Conservation (phyloP, 1,140 invertebrate species). For the Schlechtendalia chinensis region DNA sequence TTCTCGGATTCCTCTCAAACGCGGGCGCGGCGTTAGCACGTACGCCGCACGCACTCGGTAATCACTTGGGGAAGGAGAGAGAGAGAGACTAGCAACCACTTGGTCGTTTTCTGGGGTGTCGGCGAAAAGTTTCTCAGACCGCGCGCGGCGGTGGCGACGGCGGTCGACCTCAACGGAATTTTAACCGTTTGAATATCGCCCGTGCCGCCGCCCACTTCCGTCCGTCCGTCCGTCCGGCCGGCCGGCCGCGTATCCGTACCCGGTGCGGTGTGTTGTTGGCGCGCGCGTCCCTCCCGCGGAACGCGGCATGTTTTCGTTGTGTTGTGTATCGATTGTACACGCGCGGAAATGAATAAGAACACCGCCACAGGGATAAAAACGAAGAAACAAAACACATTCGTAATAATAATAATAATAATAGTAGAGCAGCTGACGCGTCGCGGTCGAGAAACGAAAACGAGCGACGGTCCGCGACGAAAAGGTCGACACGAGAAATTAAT, state of each 20-base stretch:
- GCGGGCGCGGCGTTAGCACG: too few relatives aligned
- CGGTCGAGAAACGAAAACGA: too few relatives aligned
- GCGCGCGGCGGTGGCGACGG: too few relatives aligned
- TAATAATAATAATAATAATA: too few relatives aligned
- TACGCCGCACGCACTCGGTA: background rate
- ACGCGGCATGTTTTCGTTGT: background rate
- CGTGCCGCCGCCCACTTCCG: background rate
- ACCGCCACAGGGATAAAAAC: background rate
- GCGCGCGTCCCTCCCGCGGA: background rate
- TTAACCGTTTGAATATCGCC: constrained; percentile 1
- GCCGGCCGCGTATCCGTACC: background rate
- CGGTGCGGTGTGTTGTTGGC: background rate
- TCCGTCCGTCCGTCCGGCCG: background rate
- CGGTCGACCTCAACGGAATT: constrained; percentile 16
- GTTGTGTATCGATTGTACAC: background rate
- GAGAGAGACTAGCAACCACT: too few relatives aligned
- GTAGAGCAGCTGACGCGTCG: too few relatives aligned
- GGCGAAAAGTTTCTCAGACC: constrained; percentile 14
- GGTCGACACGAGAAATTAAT: background rate
- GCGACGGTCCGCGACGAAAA: background rate
- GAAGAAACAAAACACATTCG: background rate
- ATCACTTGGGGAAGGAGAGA: too few relatives aligned
- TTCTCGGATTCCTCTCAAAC: too few relatives aligned
- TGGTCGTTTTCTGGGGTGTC: too few relatives aligned
- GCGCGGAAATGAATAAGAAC: background rate